Evolutionary conservation across 2,888 invertebrate genomes (phyloP).

Genomic region (Calameuta pallipes): DNA sequence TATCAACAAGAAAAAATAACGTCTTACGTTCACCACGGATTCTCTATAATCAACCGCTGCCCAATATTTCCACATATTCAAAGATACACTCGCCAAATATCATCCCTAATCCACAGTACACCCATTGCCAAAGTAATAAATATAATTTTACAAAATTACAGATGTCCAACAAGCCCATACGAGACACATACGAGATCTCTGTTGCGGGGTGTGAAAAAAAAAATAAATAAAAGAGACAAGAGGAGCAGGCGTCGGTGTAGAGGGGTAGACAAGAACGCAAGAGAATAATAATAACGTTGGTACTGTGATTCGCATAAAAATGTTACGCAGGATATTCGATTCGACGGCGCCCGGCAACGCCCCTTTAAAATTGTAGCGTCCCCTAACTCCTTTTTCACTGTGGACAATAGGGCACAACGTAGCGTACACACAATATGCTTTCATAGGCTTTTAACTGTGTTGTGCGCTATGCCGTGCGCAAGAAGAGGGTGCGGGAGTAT

Average conservation of each 20-base stretch:
- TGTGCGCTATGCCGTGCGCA: slow-evolving; percentile 17
- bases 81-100: too few species aligned
- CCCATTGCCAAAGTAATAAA: background rate
- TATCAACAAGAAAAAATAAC: background rate
- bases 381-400: slow-evolving; percentile 22
- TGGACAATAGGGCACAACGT: slow-evolving; percentile 22
- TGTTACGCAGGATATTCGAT: slow-evolving; percentile 5
- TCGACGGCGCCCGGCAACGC: slow-evolving; percentile 9
- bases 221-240: background rate
- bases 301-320: slow-evolving; percentile 2
- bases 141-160: background rate
- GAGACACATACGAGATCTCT: background rate
- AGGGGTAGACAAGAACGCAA: background rate
- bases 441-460: slow-evolving; percentile 26
- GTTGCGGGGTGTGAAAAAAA: background rate
- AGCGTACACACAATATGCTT: slow-evolving; percentile 23
- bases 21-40: too few species aligned
- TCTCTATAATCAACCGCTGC: background rate
- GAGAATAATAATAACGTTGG: background rate
- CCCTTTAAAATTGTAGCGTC: slow-evolving; percentile 22
- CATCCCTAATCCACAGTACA: background rate
- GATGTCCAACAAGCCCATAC: background rate
- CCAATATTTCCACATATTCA: too few species aligned
- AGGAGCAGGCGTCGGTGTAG: background rate
- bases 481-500: slow-evolving; percentile 18